Conservation (phyloP, 1,140 invertebrate species). For the Leptinotarsa texana region DNA sequence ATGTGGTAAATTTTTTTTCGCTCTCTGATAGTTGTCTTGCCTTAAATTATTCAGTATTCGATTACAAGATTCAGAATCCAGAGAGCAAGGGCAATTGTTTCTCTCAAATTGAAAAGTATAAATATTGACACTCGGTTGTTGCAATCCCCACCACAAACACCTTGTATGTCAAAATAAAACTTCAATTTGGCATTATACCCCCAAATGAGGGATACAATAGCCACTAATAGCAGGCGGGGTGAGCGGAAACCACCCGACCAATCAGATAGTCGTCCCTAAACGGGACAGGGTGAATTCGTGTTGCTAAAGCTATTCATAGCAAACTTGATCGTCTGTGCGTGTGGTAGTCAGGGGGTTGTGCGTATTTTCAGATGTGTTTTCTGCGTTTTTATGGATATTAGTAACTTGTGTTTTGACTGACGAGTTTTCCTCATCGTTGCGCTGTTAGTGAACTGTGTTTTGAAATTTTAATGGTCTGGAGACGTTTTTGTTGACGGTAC, state of each 20-base stretch:
- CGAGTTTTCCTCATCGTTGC: not conserved
- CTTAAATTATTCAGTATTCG: too few species aligned
- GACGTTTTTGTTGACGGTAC: too few species aligned
- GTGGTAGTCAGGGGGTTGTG: slow-evolving; percentile 34
- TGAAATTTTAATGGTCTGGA: too few species aligned
- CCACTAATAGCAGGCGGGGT: slow-evolving; percentile 36
- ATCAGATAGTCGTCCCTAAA: slow-evolving; percentile 37
- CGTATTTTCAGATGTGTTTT: slow-evolving; percentile 32
- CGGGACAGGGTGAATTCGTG: slow-evolving; percentile 40
- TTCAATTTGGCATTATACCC: slow-evolving; percentile 9
- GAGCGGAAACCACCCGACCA: slow-evolving; percentile 33
- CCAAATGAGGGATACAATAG: slow-evolving; percentile 30
- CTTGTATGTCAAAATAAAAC: not conserved
- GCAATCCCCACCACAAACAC: not conserved
- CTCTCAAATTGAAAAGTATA: too few species aligned
- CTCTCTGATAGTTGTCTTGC: too few species aligned
- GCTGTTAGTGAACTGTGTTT: too few species aligned
- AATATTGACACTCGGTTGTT: too few species aligned
- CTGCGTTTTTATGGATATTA: not conserved
- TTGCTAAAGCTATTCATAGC: slow-evolving; percentile 30
- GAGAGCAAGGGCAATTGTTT: too few species aligned
- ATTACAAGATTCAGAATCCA: too few species aligned
- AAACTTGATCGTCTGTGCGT: slow-evolving; percentile 24
- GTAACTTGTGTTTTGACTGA: not conserved
- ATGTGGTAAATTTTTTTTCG: too few species aligned